Conservation (phyloP, 1,140 invertebrate species). For the Nasonia longicornis region DNA sequence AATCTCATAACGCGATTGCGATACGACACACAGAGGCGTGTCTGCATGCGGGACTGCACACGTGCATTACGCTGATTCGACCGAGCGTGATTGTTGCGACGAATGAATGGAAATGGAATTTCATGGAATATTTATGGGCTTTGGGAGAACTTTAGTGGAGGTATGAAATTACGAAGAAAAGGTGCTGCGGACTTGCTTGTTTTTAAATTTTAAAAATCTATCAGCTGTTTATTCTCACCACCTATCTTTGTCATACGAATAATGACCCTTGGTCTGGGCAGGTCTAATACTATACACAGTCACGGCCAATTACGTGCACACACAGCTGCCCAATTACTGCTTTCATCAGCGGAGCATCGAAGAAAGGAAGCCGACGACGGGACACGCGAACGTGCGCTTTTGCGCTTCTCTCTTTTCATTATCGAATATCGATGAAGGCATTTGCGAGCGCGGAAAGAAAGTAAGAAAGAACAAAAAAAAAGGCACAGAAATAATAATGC, state of each 20-base stretch:
- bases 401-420: slow-evolving; percentile 17
- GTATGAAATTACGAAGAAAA: no score
- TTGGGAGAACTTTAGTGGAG: no score
- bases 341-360: neutral
- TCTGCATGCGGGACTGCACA: neutral
- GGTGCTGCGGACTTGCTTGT: no score
- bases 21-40: neutral
- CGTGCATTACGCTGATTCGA: slow-evolving; percentile 4
- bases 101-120: neutral
- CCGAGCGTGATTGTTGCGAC: neutral
- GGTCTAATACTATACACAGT: neutral
- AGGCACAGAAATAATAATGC: no score
- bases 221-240: no score
- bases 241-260: no score
- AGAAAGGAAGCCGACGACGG: neutral
- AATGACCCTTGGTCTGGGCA: no score
- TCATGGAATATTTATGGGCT: neutral
- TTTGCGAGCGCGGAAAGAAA: slow-evolving; percentile 10
- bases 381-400: slow-evolving; percentile 11
- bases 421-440: slow-evolving; percentile 38
- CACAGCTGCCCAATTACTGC: slow-evolving; percentile 3
- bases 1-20: slow-evolving; percentile 31
- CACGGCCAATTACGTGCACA: neutral
- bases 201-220: no score
- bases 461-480: neutral